Percentiles rank a stretch among this genome's conserved stretches.
These are phyloP conservation scores for Polyergus mexicanus DNA, from an alignment of 1,140 invertebrate genomes.

Conservation along the genomic window DNA sequence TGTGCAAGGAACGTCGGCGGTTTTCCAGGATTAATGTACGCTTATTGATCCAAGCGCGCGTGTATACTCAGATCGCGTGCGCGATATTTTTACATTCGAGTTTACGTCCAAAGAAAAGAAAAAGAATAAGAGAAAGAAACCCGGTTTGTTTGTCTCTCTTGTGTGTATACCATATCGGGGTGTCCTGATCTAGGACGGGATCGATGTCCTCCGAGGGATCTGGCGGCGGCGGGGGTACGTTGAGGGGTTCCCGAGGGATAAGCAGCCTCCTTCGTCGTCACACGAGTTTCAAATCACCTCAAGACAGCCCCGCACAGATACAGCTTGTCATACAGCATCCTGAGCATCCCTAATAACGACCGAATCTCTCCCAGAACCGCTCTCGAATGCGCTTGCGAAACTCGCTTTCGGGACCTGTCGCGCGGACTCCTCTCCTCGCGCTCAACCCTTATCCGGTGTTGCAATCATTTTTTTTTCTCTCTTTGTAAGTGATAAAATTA, in stretches of 20 bases:
- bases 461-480: not conserved
- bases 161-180: constrained; percentile 85
- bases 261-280: constrained; percentile 86
- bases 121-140: not conserved
- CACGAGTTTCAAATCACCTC: constrained; percentile 87
- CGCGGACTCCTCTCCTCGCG: not conserved
- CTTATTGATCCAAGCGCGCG: not conserved
- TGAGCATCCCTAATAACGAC: constrained; percentile 82
- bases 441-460: constrained; percentile 15
- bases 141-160: constrained; percentile 79
- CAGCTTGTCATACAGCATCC: constrained; percentile 87
- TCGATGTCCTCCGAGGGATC: constrained; percentile 86
- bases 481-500: not conserved
- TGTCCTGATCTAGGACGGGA: constrained; percentile 87
- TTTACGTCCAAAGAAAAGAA: constrained; percentile 10
- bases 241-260: constrained; percentile 85
- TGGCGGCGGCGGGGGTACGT: constrained; percentile 85
- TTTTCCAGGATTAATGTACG: constrained; percentile 1
- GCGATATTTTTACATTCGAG: constrained; percentile 7
- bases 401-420: constrained; percentile 9
- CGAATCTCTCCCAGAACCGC: constrained; percentile 2
- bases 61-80: not conserved
- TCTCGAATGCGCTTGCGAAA: constrained; percentile 20
- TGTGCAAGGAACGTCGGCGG: constrained; percentile 28
- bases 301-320: constrained; percentile 85